phyloP scores from a whole-genome alignment of 1,140 invertebrate species.

The Drosophila ercepeae region DNA sequence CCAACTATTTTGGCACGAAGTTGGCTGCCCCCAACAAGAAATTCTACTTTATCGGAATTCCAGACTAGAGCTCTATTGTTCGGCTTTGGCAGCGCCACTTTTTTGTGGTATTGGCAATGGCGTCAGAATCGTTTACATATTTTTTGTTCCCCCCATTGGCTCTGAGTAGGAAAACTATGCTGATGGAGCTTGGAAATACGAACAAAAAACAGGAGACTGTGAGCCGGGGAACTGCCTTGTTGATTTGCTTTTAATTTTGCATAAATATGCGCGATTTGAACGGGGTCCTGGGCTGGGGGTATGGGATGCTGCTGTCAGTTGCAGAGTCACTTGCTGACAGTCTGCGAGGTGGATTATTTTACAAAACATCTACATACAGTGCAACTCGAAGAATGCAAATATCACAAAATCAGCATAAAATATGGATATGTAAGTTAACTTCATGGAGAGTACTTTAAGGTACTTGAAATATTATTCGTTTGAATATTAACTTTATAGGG shows the following conservation, averaged over 20 bases:
- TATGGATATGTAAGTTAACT: no score
- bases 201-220: constrained; percentile 17
- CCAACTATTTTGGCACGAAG: constrained; percentile 59
- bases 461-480: not conserved
- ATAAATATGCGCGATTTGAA: constrained; percentile 66
- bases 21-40: constrained; percentile 40
- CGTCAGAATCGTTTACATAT: constrained; percentile 63
- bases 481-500: not conserved
- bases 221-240: constrained; percentile 62
- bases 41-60: constrained; percentile 62
- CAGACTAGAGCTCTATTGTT: constrained; percentile 61
- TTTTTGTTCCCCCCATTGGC: constrained; percentile 19
- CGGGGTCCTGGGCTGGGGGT: not conserved
- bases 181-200: constrained; percentile 48
- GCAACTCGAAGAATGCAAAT: not conserved
- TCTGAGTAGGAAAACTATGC: constrained; percentile 39
- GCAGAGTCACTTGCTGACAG: constrained; percentile 56
- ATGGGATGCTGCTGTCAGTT: constrained; percentile 50
- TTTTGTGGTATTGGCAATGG: constrained; percentile 53
- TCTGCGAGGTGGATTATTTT: constrained; percentile 50
- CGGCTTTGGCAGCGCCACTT: constrained; percentile 33
- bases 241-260: constrained; percentile 78
- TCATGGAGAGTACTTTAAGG: no score
- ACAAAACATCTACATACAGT: constrained; percentile 31
- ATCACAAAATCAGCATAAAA: not conserved